Evolutionary conservation across 2,888 invertebrate genomes (phyloP), one percentile per base, ranked within the genome.

Genomic region (Drosophila bunnanda): DNA sequence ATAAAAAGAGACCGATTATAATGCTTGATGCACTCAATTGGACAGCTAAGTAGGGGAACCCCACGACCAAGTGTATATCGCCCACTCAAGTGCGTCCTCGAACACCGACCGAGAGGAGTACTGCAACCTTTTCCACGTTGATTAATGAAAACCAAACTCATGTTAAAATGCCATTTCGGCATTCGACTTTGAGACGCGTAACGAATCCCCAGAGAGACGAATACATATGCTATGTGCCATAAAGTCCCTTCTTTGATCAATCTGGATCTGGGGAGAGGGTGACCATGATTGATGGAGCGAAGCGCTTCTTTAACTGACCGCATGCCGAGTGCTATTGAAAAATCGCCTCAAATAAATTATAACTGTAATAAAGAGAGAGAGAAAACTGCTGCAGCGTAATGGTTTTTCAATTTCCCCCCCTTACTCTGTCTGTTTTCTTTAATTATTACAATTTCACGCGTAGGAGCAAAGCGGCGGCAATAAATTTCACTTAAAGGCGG

Each of bases 321-420:
- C 88, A 88, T 78, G 82, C 75, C 75, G 84, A 70, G 74, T 56
- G 55, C 61, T 77, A 75, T 87, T 83, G 83, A 83, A 84, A 87
- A 82, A 89, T 83, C 74, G 89, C 77, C 83, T 87, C 85, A 84
- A 65, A 83, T 83, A 84, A 83, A 83, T 83, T 83, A 88, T 88
- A 83, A 87, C 83, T 88, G 83, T 88, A 89, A 83, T 88, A 88
- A 85, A 84, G 67, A 60, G 61, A 67, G 65, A 73, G 38, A 48
- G 34, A 32, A 54, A 75, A 68, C 58, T 68, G 58, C n/a, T 13
- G 41, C 15, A 17, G 10, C 68, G 44, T 89, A 89, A 83, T 83
- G 75, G 67, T 52, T 81, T 84, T 79, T 71, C 89, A 87, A 88
- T 89, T 88, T 88, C 59, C 78, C 50, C 70, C 71, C 13, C 17